Percentiles rank a stretch among this genome's conserved stretches.
Evolutionary conservation across 2,797 vertebrate species (phyloP).

Genomic region (Lemur catta): DNA sequence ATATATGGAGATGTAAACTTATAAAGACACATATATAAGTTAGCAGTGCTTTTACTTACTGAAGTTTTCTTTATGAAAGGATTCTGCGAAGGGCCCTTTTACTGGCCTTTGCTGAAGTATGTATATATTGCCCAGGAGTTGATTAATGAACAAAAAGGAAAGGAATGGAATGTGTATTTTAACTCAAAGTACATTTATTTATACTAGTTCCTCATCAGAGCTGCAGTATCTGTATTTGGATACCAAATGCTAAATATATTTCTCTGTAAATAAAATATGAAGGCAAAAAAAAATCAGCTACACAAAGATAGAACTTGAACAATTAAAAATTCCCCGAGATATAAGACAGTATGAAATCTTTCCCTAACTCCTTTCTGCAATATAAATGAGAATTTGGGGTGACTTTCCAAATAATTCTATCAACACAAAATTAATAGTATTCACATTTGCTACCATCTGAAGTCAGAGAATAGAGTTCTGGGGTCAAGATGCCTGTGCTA

Average conservation of each 20-base stretch:
- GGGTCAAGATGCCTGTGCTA: not conserved
- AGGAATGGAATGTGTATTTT: not conserved
- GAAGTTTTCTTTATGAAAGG: not conserved
- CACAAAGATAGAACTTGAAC: not conserved
- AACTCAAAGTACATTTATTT: not conserved
- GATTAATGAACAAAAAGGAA: not conserved
- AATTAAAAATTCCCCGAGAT: not conserved
- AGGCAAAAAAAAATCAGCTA: not conserved
- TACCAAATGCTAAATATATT: not conserved
- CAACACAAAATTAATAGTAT: not conserved
- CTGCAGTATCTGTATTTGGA: not conserved
- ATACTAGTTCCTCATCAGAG: not conserved
- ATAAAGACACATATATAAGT: not conserved
- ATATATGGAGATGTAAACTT: not conserved
- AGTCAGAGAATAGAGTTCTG: not conserved
- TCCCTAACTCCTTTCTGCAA: not conserved
- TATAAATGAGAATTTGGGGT: not conserved
- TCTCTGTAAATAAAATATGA: conserved; percentile 14
- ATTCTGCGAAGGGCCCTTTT: not conserved
- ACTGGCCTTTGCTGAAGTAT: not conserved
- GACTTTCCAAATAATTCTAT: conserved; percentile 20
- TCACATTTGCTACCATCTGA: not conserved
- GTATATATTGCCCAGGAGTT: not conserved
- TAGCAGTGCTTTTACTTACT: not conserved
- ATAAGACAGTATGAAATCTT: not conserved